Evolutionary conservation across 2,797 vertebrate species (phyloP).

Genomic region (Schizopygopsis pylzovi): DNA sequence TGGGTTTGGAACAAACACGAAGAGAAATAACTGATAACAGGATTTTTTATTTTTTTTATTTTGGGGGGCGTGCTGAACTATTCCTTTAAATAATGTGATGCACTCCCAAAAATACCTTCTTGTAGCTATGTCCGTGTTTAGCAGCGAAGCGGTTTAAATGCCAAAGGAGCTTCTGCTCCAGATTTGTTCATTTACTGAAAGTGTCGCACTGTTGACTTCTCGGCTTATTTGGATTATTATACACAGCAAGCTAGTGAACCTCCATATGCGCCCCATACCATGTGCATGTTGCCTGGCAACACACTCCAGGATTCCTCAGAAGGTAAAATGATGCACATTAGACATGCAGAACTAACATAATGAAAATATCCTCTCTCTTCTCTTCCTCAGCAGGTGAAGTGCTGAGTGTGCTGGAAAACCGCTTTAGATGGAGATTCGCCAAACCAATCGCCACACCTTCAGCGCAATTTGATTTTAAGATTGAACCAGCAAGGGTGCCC

Average conservation of each 20-base stretch:
- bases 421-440: constrained; percentile 40
- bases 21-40: neutral
- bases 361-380: constrained; percentile 64
- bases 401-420: constrained; percentile 42
- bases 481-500: constrained; percentile 59
- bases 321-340: constrained; percentile 70
- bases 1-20: neutral
- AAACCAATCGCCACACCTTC: constrained; percentile 59
- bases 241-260: constrained; percentile 64
- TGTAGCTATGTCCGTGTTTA: constrained; percentile 1
- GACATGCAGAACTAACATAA: constrained; percentile 73
- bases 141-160: neutral
- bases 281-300: constrained; percentile 82
- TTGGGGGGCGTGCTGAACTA: neutral
- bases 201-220: constrained; percentile 35
- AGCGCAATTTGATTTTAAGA: constrained; percentile 60
- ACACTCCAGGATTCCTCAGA: constrained; percentile 68
- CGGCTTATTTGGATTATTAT: constrained; percentile 42
- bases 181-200: constrained; percentile 40
- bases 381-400: constrained; percentile 66
- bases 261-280: constrained; percentile 62
- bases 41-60: neutral
- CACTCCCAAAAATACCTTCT: constrained; percentile 19
- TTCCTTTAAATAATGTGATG: neutral
- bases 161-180: constrained; percentile 22